Evolutionary conservation across 2,888 invertebrate genomes (phyloP), one percentile per base, ranked within the genome.

Genomic region (Synergus umbraculus): DNA sequence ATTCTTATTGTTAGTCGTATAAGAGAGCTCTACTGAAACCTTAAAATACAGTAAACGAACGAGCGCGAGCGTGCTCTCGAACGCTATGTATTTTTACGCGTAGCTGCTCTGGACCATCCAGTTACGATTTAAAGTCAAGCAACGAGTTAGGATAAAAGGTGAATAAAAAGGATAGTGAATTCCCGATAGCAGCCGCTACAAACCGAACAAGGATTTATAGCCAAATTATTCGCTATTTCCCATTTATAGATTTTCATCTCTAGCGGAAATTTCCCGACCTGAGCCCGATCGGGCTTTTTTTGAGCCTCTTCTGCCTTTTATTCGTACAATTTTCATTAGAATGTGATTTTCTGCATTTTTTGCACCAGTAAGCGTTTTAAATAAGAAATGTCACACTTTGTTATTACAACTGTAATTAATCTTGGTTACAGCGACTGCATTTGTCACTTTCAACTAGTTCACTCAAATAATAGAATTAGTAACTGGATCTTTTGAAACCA

Each of bases 11-110:
- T 37, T 1, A 73, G 22, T 54, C 54, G 9, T 54, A 73, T 54
- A 73, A 49, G 73, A 73, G 10, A 37, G 54, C 22, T 18, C 67
- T 13, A 43, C 67, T 67, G 18, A 67, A 69, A 46, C 37, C 73
- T 54, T 73, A 73, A 73, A 73, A 73, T 73, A n/a, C 54, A 54
- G 54, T 73, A 37, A n/a, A 37, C 15, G 49, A 73, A 49, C 73
- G 37, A 22, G 22, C 22, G 0, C 22, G 29, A 69, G 44, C 43
- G 46, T 67, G 44, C 49, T 69, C 49, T 69, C 37, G 49, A 69
- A 37, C 49, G n/a, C 49, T 37, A 29, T 69, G 69, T 73, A 54
- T 73, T 73, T 73, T 54, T 37, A 73, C 69, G 69, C 54, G 69
- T 73, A 54, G 54, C 37, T 37, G 73, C 73, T 73, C 37, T 49